Conservation (phyloP, 2,113 vertebrate species). For the Marmota flaviventris region DNA sequence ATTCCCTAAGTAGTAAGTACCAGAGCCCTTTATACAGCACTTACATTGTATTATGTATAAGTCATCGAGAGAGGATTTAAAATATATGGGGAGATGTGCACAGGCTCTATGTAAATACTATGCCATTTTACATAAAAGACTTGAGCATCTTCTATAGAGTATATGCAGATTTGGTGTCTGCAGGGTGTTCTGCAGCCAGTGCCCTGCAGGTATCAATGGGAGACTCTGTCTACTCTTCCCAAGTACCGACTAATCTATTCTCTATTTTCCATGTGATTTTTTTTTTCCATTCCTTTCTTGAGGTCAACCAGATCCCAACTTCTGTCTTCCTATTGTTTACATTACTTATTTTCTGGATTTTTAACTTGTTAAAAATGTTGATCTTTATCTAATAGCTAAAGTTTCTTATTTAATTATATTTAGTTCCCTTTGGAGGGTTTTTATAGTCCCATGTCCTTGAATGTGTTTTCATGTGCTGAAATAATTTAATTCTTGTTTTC, state of each 20-base stretch:
- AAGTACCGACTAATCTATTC: not conserved
- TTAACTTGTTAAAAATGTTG: not conserved
- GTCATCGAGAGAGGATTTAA: not conserved
- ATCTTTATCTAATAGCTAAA: not conserved
- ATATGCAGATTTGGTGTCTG: not conserved
- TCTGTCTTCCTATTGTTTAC: not conserved
- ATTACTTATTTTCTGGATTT: not conserved
- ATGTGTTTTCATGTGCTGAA: not conserved
- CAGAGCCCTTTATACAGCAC: not conserved
- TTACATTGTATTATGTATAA: not conserved
- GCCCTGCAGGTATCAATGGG: not conserved
- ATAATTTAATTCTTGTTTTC: not conserved
- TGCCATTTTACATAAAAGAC: not conserved
- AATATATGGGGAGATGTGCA: not conserved
- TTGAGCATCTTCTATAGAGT: not conserved
- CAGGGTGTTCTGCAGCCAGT: not conserved
- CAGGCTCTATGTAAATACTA: too few species aligned
- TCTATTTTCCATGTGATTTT: not conserved
- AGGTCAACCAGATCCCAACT: not conserved
- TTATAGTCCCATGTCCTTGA: not conserved
- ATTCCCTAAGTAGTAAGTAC: not conserved
- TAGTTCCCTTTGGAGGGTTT: not conserved
- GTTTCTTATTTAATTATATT: not conserved
- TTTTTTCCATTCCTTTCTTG: not conserved
- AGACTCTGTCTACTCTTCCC: not conserved